Evolutionary conservation across 2,113 vertebrate genomes (phyloP), one percentile per base, ranked within the genome.

Genomic region (Caloenas nicobarica): DNA sequence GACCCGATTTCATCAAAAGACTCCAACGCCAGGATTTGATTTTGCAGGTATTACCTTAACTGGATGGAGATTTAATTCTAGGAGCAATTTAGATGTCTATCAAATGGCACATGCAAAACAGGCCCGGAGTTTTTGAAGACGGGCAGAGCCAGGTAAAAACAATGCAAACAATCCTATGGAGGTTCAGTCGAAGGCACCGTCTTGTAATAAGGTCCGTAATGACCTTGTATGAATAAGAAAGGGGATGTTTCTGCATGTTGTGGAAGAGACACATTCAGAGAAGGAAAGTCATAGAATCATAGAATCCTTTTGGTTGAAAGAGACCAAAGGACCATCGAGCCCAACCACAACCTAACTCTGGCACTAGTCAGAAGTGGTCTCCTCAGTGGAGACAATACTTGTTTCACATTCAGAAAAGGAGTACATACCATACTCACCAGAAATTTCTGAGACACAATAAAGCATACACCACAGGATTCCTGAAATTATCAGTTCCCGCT

Each of bases 101-200:
- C 48, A 68, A 83, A 76, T 0, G 3, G 71, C 57, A 19, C 34
- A 38, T 4, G 38, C 38, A 60, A 58, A 74, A 34, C 23, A 14
- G 22, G 8, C 40, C 10, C 11, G 40, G 34, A 74, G 87, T 25
- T 4, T 84, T 61, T 60, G 83, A 25, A 15, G 36, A 38, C 29
- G 78, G 64, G 24, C 68, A 24, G 24, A 77, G 72, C 18, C 58
- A 31, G 58, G 23, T 11, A 7, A 46, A 26, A 79, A 50, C 18
- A 22, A 53, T 17, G 62, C 25, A 22, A 40, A 74, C 22, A 23
- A 24, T 17, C 78, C 70, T 15, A 21, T 4, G 38, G 53, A 33
- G 48, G 29, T 42, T 66, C 28, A 51, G 56, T 38, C 0, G 1
- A 0, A 1, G 74, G 34, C 26, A 68, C 22, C 0, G 2, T 13